phyloP scores from a whole-genome alignment of 2,113 vertebrate genomes.

The Tragelaphus strepsiceros region DNA sequence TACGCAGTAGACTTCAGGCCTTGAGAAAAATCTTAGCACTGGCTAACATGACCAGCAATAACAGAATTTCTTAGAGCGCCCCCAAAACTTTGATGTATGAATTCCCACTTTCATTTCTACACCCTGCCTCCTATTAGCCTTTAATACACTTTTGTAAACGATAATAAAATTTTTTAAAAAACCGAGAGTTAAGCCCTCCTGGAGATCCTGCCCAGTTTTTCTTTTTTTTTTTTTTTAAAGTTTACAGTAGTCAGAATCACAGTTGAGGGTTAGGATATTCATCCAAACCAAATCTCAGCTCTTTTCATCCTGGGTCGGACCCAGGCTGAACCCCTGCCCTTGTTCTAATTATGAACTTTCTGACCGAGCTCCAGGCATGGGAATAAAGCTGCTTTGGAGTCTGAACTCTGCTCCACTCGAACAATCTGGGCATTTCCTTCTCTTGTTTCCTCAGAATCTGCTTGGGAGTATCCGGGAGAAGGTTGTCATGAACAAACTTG shows the following conservation, averaged over 20 bases:
- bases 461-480: background rate
- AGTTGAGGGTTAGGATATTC: background rate
- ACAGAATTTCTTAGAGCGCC: background rate
- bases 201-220: background rate
- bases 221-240: background rate
- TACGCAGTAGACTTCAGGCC: background rate
- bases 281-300: background rate
- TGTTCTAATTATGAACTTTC: background rate
- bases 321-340: background rate
- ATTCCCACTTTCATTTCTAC: background rate
- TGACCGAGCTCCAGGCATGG: background rate
- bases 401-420: background rate
- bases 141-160: background rate
- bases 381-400: background rate
- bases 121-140: background rate
- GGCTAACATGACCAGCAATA: background rate
- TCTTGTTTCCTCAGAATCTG: background rate
- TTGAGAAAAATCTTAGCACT: background rate
- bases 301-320: background rate
- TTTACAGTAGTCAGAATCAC: background rate
- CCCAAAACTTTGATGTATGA: background rate
- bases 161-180: background rate
- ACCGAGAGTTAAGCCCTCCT: background rate
- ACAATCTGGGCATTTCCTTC: background rate
- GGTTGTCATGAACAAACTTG: background rate